Evolutionary conservation across 2,113 vertebrate genomes (phyloP).

Genomic region (Atlantisia rogersi): DNA sequence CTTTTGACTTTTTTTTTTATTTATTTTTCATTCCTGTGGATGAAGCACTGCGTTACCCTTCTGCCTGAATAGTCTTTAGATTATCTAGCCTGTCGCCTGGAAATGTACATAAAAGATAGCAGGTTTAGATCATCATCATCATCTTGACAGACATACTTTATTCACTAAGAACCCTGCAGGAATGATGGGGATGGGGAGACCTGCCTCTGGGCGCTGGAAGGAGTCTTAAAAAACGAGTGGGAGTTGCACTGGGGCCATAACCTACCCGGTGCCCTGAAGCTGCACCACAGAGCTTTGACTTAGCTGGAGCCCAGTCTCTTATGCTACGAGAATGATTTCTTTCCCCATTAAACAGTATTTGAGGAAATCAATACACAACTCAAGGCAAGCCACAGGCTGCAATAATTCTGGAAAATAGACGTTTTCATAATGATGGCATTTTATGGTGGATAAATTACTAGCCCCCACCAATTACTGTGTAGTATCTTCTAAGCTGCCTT

Average conservation of each 20-base stretch:
- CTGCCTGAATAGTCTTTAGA: not conserved
- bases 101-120: not conserved
- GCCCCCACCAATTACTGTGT: not conserved
- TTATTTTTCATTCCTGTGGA: not conserved
- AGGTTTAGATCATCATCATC: not conserved
- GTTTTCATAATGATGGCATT: not conserved
- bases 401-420: not conserved
- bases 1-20: not conserved
- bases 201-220: not conserved
- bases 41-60: not conserved
- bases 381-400: not conserved
- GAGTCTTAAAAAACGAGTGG: not conserved
- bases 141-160: not conserved
- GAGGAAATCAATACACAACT: constrained; percentile 7
- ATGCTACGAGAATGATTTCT: not conserved
- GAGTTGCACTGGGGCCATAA: fast-evolving
- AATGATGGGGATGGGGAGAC: not conserved
- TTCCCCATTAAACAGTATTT: not conserved
- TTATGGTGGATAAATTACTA: not conserved
- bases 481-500: not conserved
- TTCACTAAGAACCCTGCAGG: not conserved
- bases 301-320: not conserved
- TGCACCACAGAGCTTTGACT: not conserved
- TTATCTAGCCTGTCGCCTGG: not conserved
- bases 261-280: not conserved